These are phyloP conservation scores for Poecilia gillii DNA, from an alignment of 2,797 vertebrate genomes.

Conservation along the genomic window DNA sequence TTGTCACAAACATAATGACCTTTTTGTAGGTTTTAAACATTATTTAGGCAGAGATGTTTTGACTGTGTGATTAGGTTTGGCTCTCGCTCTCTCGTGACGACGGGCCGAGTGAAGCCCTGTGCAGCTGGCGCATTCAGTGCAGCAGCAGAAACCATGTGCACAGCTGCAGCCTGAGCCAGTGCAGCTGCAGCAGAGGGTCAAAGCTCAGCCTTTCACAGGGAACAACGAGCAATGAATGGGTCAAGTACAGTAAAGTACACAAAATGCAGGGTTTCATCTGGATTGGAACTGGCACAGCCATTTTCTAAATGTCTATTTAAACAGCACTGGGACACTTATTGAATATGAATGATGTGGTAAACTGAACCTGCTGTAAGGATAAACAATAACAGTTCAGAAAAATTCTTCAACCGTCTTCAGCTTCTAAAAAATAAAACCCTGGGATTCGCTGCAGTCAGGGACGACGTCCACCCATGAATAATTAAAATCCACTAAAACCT, in stretches of 20 bases:
- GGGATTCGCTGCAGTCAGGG: background rate
- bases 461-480: background rate
- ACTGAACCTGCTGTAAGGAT: background rate
- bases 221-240: background rate
- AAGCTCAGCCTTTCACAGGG: background rate
- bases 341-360: background rate
- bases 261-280: background rate
- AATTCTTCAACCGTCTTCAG: background rate
- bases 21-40: background rate
- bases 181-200: background rate
- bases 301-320: background rate
- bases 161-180: background rate
- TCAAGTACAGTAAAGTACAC: background rate
- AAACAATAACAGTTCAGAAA: background rate
- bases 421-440: background rate
- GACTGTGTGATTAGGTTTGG: background rate
- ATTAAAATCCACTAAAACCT: background rate
- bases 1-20: background rate
- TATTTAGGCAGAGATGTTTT: background rate
- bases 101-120: background rate
- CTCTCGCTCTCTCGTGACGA: background rate
- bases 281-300: background rate
- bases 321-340: background rate
- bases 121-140: background rate
- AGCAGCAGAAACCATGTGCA: background rate